These are phyloP conservation scores for Synanthedon formicaeformis DNA, from an alignment of 2,888 invertebrate genomes.

Conservation along the genomic window DNA sequence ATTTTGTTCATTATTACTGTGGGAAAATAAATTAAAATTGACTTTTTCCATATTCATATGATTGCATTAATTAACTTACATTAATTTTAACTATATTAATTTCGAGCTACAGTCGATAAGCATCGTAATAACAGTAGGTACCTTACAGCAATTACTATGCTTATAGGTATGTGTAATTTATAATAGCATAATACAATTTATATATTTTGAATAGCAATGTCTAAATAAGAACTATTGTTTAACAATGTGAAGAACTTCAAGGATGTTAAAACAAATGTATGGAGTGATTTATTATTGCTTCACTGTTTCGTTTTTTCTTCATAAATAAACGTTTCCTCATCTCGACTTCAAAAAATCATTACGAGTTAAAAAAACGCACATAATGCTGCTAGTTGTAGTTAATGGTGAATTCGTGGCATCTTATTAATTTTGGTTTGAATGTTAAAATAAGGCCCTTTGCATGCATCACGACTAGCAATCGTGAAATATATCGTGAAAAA, in stretches of 20 bases:
- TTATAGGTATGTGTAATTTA: too few relatives aligned
- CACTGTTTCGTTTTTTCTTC: constrained; percentile 18
- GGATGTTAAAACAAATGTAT: constrained; percentile 6
- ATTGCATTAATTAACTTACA: too few relatives aligned
- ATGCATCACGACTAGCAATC: neutral
- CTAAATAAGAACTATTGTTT: neutral
- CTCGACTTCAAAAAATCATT: constrained; percentile 14
- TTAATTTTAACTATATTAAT: too few relatives aligned
- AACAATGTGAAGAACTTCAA: constrained; percentile 3
- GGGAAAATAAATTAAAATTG: too few relatives aligned
- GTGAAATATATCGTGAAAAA: neutral
- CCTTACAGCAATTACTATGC: too few relatives aligned
- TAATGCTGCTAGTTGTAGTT: neutral
- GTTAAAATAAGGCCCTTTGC: neutral
- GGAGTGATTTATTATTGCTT: constrained; percentile 20
- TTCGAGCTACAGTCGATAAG: too few relatives aligned
- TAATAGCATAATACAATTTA: neutral
- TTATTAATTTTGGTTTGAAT: constrained; percentile 2
- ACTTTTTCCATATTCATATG: too few relatives aligned
- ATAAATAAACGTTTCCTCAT: constrained; percentile 30
- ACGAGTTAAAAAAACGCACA: constrained; percentile 16
- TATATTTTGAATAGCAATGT: neutral
- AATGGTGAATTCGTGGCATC: constrained; percentile 36
- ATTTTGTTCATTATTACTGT: too few relatives aligned
- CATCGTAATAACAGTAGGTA: too few relatives aligned